Evolutionary conservation across 2,888 invertebrate genomes (phyloP).

Genomic region (Cataglyphis livida): DNA sequence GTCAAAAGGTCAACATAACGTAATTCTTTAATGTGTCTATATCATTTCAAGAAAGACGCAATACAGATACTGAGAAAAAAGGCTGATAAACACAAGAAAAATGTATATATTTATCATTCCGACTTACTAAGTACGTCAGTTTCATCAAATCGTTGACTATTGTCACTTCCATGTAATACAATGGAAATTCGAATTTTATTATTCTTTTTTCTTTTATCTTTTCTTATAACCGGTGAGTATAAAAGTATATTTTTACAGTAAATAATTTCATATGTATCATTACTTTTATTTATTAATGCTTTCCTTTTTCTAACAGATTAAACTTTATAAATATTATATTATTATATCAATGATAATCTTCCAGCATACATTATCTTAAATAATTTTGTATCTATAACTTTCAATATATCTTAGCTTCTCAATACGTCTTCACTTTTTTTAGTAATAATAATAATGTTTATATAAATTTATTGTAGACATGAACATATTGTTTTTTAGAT

Average conservation of each 20-base stretch:
- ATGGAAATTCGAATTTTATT: constrained; percentile 40
- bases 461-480: not conserved
- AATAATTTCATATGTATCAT: not conserved
- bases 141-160: not conserved
- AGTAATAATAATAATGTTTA: not conserved
- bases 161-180: not conserved
- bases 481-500: not conserved
- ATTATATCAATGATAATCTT: not conserved
- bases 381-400: constrained; percentile 1
- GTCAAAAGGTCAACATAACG: constrained; percentile 28
- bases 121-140: not conserved
- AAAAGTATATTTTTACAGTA: not conserved
- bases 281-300: not conserved
- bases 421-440: not conserved
- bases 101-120: constrained; percentile 14
- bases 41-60: constrained; percentile 1
- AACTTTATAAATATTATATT: not conserved
- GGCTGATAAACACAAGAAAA: constrained; percentile 38
- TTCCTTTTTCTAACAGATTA: not conserved
- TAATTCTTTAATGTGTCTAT: not conserved
- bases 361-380: not conserved
- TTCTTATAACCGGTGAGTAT: constrained; percentile 26
- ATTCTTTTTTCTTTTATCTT: constrained; percentile 9
- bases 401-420: not conserved
- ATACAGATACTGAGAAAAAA: constrained; percentile 6